These are phyloP conservation scores for Xestoiulus laeticollis DNA, from an alignment of 2,888 invertebrate species.

Conservation along the genomic window DNA sequence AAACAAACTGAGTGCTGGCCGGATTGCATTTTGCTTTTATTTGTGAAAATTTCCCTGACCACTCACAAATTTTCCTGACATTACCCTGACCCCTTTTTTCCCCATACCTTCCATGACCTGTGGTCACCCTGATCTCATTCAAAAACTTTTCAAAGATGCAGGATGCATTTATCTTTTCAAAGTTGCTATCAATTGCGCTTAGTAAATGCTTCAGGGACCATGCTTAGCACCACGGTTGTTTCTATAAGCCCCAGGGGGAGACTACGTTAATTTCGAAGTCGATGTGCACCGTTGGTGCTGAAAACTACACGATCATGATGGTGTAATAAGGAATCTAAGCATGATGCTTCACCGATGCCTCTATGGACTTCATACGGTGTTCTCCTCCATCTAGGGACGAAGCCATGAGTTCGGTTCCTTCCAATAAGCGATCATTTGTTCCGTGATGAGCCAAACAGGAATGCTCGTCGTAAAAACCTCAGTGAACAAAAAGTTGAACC, in stretches of 20 bases:
- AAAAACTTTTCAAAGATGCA: background rate
- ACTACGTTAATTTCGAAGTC: background rate
- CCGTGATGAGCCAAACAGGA: background rate
- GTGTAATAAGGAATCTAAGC: background rate
- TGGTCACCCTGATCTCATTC: too few species aligned
- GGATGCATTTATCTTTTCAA: too few species aligned
- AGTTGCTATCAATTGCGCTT: background rate
- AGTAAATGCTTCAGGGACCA: background rate
- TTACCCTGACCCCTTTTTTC: too few species aligned
- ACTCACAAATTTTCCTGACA: too few species aligned
- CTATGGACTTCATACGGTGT: background rate
- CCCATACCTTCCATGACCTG: too few species aligned
- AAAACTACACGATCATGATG: background rate
- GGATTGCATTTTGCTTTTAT: too few species aligned
- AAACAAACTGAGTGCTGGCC: too few species aligned
- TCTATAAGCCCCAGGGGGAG: background rate
- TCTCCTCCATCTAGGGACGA: background rate
- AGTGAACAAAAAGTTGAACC: background rate
- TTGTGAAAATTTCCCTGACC: too few species aligned
- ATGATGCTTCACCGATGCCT: background rate
- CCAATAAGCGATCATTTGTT: conserved; percentile 25
- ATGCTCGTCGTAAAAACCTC: background rate
- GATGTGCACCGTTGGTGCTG: background rate
- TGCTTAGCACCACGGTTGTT: background rate
- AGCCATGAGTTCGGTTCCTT: background rate